These are phyloP conservation scores for Megaleporinus macrocephalus DNA, from an alignment of 2,113 vertebrate genomes.

Conservation along the genomic window DNA sequence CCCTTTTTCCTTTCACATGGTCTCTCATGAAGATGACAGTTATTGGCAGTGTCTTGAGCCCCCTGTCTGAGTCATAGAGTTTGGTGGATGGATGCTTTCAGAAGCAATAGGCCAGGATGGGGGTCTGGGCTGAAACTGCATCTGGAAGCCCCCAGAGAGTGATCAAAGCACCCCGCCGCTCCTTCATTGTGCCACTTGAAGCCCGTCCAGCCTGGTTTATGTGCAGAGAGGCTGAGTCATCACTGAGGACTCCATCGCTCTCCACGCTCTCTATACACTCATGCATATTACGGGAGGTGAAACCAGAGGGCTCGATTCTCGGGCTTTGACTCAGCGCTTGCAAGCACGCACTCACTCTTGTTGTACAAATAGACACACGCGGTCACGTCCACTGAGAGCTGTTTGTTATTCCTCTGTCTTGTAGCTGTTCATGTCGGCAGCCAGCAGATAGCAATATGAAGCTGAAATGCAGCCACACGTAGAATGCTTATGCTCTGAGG, in stretches of 20 bases:
- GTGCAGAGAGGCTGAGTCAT: constrained; percentile 49
- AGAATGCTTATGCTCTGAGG: background rate
- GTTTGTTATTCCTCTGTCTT: constrained; percentile 4
- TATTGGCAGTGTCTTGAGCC: background rate
- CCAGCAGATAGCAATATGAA: constrained; percentile 13
- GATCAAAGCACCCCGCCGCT: background rate
- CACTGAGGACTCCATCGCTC: constrained; percentile 4
- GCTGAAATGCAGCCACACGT: background rate
- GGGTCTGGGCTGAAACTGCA: background rate
- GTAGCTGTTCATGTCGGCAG: background rate
- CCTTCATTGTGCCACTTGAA: constrained; percentile 18
- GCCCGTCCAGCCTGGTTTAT: constrained; percentile 36
- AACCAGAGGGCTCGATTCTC: constrained; percentile 1
- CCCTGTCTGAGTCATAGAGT: constrained; percentile 7
- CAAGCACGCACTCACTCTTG: background rate
- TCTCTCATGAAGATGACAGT: background rate
- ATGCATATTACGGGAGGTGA: constrained; percentile 18
- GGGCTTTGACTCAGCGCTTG: constrained; percentile 11
- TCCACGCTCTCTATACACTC: background rate
- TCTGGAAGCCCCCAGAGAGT: background rate
- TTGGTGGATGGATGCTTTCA: background rate
- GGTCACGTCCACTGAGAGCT: background rate
- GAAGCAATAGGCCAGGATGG: background rate
- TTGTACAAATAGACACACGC: constrained; percentile 18
- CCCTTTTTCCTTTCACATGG: background rate